A percentile compares a stretch with the other conserved stretches of the same genome.
Evolutionary conservation across 2,797 vertebrate species (phyloP).

Genomic region (Cynopterus sphinx): DNA sequence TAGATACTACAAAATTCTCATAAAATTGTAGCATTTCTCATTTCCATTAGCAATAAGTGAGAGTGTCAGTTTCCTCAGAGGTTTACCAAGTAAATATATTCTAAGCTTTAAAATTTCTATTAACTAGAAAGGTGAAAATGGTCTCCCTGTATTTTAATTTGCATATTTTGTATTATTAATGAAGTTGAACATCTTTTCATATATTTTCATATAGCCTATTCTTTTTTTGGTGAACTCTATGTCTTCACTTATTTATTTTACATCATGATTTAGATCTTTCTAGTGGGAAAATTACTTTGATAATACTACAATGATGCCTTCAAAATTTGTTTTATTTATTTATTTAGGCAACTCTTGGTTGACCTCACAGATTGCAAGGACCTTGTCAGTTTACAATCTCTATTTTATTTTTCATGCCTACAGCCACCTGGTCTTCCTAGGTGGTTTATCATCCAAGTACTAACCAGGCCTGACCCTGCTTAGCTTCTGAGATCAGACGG

Average conservation of each 20-base stretch:
- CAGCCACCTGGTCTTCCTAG: too few relatives aligned
- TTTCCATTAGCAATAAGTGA: background rate
- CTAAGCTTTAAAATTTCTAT: background rate
- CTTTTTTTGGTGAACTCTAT: constrained; percentile 5
- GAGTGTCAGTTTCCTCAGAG: background rate
- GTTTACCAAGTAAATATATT: background rate
- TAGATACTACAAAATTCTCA: background rate
- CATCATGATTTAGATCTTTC: constrained; percentile 62
- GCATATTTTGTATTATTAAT: background rate
- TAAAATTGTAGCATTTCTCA: background rate
- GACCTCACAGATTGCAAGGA: too few relatives aligned
- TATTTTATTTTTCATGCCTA: too few relatives aligned
- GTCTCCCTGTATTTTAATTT: background rate
- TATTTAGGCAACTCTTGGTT: too few relatives aligned
- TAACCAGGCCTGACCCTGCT: too few relatives aligned
- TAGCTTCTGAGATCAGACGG: too few relatives aligned
- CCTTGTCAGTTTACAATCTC: too few relatives aligned
- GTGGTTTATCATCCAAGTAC: too few relatives aligned
- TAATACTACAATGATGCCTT: constrained; percentile 47
- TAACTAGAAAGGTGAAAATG: background rate
- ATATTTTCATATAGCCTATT: background rate
- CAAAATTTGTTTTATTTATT: constrained; percentile 10
- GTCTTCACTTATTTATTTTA: background rate
- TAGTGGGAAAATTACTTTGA: constrained; percentile 44
- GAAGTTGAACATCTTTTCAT: constrained; percentile 17